Base-by-base conservation (phyloP, 2,888 invertebrate genomes). In the Drosophila differens region DNA sequence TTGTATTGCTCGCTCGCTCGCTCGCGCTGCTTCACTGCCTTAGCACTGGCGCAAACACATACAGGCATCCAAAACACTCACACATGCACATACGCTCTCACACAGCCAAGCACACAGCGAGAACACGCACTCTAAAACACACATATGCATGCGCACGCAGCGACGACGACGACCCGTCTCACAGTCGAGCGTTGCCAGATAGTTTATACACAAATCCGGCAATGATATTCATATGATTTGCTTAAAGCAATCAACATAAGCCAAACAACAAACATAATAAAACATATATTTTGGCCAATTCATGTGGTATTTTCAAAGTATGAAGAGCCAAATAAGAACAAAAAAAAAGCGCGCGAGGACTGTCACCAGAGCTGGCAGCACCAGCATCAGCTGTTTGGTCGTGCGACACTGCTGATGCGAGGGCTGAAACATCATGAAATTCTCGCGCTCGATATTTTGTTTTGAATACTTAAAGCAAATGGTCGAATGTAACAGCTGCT, bases 1-100 rank as follows among this genome's bases (percentile, higher is more conserved):
- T 74, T 79, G 83, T 89, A 84, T 86, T 86, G 89, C 89, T 88
- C 73, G 70, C 83, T 84, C 87, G 83, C 83, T 84, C 84, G 79
- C 89, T 89, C 88, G 83, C 80, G 80, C 83, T 80, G 47, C 69
- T 72, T 67, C 28, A 81, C 81, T 80, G 82, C 66, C 67, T 44
- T 30, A 37, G 64, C 55, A 68, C 78, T 76, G 78, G 81, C 71
- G 68, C 81, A 79, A 79, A 79, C 80, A 79, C 55, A 75, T 55
- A 68, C 54, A 55, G 47, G 16, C 28, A 32, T 30, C 3, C 52
- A 52, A 30, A 22, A 60, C 28, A 60, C 39, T 54, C 58, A 59
- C 12, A 14, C 52, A 58, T 35, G 4, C 66, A 22, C n/a, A 39
- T 32, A 25, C 14, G 30, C 25, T 41, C 67, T 33, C 35, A 19